Evolutionary conservation across 2,113 vertebrate genomes (phyloP).

Genomic region (Hiodon alosoides): DNA sequence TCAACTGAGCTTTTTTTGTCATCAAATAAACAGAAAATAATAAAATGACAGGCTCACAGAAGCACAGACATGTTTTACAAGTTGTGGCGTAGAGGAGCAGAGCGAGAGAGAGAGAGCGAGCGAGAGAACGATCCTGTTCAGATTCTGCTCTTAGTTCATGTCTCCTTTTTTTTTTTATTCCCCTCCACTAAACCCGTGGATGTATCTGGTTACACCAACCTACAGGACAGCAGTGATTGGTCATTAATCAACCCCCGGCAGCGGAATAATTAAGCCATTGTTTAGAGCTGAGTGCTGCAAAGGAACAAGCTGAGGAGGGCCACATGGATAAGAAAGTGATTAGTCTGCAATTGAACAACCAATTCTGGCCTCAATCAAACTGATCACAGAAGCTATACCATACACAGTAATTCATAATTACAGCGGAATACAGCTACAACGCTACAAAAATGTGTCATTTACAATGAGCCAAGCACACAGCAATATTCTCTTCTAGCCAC

Average conservation of each 20-base stretch:
- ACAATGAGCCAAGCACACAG: not conserved
- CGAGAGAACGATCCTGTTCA: too few species aligned
- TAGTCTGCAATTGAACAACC: conserved; percentile 14
- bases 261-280: not conserved
- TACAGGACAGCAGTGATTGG: conserved; percentile 6
- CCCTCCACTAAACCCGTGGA: conserved; percentile 34
- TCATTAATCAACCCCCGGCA: not conserved
- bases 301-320: not conserved
- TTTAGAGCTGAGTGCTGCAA: not conserved
- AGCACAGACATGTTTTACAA: not conserved
- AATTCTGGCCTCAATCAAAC: not conserved
- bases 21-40: not conserved
- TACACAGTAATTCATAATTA: not conserved
- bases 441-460: conserved; percentile 5
- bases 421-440: conserved; percentile 7
- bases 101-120: not conserved
- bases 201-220: conserved; percentile 31
- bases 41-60: not conserved
- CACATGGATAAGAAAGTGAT: not conserved
- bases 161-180: conserved; percentile 21
- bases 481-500: not conserved
- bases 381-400: conserved; percentile 3
- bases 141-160: not conserved
- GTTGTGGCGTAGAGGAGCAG: not conserved
- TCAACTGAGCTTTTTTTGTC: not conserved